Evolutionary conservation across 2,113 vertebrate species (phyloP).

Genomic region (Cebidichthys violaceus): DNA sequence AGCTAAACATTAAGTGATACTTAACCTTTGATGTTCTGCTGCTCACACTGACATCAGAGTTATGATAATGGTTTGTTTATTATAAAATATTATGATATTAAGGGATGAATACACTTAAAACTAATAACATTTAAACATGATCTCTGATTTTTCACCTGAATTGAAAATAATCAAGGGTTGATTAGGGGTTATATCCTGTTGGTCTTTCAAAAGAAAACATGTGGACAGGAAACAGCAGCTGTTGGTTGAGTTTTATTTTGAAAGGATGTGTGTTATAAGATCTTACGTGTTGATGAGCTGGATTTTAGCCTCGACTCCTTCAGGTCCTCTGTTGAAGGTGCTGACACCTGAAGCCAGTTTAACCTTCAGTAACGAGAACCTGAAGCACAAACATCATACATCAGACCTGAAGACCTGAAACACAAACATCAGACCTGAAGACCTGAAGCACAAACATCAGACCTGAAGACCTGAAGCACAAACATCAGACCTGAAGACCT

Average conservation of each 20-base stretch:
- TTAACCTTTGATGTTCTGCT: no score
- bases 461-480: background rate
- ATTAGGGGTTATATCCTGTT: background rate
- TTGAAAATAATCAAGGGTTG: no score
- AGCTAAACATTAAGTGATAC: no score
- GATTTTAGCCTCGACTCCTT: slow-evolving; percentile 60
- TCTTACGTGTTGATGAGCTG: slow-evolving; percentile 77
- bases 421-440: background rate
- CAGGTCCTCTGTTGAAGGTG: background rate
- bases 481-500: background rate
- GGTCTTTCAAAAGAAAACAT: background rate
- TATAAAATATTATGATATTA: no score
- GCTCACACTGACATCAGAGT: no score
- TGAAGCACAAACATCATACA: slow-evolving; percentile 38
- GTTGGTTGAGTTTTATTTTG: background rate
- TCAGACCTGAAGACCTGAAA: background rate
- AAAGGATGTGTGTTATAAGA: background rate
- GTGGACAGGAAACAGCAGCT: background rate
- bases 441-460: no score
- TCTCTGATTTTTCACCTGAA: no score
- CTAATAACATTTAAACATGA: no score
- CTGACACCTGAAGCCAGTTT: slow-evolving; percentile 42
- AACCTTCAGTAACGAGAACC: slow-evolving; percentile 65
- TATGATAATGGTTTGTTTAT: no score
- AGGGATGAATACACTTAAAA: no score